Evolutionary conservation across 1,140 invertebrate genomes (phyloP), one percentile per base, ranked within the genome.

Genomic region (Drosophila teissieri): DNA sequence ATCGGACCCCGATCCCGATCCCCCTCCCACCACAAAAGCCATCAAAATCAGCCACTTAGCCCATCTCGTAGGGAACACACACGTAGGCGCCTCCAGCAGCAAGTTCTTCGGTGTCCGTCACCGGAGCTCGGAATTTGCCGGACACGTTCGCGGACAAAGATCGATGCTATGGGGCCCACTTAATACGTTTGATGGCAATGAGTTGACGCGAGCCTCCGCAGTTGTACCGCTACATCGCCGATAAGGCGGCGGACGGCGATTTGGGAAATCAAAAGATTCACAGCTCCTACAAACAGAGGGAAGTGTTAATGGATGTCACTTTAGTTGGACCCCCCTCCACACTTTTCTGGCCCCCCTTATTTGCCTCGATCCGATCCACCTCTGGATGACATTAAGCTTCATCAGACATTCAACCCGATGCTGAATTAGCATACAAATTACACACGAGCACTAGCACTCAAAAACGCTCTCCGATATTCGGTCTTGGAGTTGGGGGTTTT

Each of bases 221-320:
- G 65, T 57, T 63, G 55, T 75, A 75, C 64, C 78, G 83, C 83
- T 82, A 88, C 53, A 77, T 70, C 67, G 55, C 60, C 83, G 74
- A 86, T 86, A 86, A 82, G 75, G 36, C 42, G 36, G 45, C 7
- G 22, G 31, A 17, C 45, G 53, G 67, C 48, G 61, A 72, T 72
- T 79, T 64, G 63, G 74, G 49, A 86, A 86, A 88, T 88, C 78
- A 79, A 79, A 88, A 72, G 75, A 68, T 82, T 86, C 82, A 86
- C 83, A 88, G 82, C 69, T 86, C 48, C 64, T 44, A 75, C 46
- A 36, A 60, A 34, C 58, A 24, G 19, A 61, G 68, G 62, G 79
- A 88, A 88, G 83, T 86, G 83, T 86, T 86, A 86, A 86, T 86
- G 83, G 77, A 76, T 86, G 83, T 86, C 83, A 86, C 83, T 88